Base-by-base conservation (phyloP, 1,140 invertebrate genomes). In the Drosophila truncata region DNA sequence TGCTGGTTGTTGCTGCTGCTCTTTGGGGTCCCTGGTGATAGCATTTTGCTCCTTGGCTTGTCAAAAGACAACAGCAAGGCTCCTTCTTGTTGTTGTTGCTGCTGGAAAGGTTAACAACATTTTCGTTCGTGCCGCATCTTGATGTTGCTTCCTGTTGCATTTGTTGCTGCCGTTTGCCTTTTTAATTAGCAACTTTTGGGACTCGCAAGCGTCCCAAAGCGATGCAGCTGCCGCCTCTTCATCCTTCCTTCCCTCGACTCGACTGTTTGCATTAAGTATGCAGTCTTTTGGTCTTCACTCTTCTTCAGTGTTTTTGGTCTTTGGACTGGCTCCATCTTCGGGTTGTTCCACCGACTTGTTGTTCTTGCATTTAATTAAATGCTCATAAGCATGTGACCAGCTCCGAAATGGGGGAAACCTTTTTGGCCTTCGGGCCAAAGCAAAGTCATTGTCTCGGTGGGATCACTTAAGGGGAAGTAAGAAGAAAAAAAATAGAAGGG, bases 311-410 rank as follows among this genome's bases (percentile, higher is more conserved):
- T 49, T 27, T 29, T 29, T 29, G 47, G 47, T 55, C 50, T 18
- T 29, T 10, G 16, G 27, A 42, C 37, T 33, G 42, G 41, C 59
- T 65, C 64, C 41, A 55, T 55, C 52, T 55, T 55, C 52, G 50
- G 41, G 41, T 1, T 42, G 25, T 16, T 27, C 13, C 18, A 5
- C 18, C 31, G 52, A 55, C 52, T 37, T 58, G 65, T 90, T 90
- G 84, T 88, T 88, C 84, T 88, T 88, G 84, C 85, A 88, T 88
- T 88, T 88, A 88, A 88, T 88, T 90, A 88, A 88, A 88, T 84
- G 85, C 85, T 88, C 84, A 88, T 88, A 88, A 88, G 84, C 84
- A 88, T 90, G 81, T 88, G 85, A 90, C 79, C 59, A 39, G 59
- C 73, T 4, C 42, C 52, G 31, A 63, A 76, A 58, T 55, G 52